Base-by-base conservation (phyloP, 2,888 invertebrate genomes). In the Eledona agricola region DNA sequence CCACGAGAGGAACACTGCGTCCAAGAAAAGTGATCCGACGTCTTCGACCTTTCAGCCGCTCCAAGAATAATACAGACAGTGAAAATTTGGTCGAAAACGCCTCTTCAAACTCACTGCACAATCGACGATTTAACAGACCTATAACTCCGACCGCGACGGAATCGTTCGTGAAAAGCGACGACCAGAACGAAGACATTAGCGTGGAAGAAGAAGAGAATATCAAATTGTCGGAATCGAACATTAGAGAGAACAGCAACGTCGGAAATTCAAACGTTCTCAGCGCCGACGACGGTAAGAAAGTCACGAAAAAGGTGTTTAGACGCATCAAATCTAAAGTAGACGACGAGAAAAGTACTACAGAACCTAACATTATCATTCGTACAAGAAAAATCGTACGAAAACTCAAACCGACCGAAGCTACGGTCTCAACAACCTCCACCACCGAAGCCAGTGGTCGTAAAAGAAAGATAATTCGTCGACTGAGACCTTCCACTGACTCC, bases 151-250 rank as follows among this genome's bases (percentile, higher is more conserved):
- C 34, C 5, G 40, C 49, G 4, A 42, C 32, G 49, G 50, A 40
- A 19, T 26, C 15, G 12, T 13, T 10, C 25, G 4, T 10, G 9
- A 13, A 15, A 20, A 37, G 13, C 22, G 55, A 37, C 11, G 55
- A 58, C 17, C 23, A 47, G 47, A 26, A 50, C 17, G 65, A 67
- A 22, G 57, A 64, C 23, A 58, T 64, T 28, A 60, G 58, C 12
- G 55, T 31, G 4, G 67, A 71, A 57, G 76, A 76, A 58, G 74
- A 69, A 16, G 77, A 77, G 61, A 74, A 76, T 51, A 76, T 77
- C 38, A 77, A 75, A 59, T 60, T 77, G 20, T 77, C 77, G 0
- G 76, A 77, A 60, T 75, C 74, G 10, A 77, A 73, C 54, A 75
- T 76, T 15, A 63, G 74, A 43, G 76, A 77, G 66, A 74, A 71